phyloP scores from a whole-genome alignment of 2,797 vertebrate genomes.

The Pseudochirops cupreus region DNA sequence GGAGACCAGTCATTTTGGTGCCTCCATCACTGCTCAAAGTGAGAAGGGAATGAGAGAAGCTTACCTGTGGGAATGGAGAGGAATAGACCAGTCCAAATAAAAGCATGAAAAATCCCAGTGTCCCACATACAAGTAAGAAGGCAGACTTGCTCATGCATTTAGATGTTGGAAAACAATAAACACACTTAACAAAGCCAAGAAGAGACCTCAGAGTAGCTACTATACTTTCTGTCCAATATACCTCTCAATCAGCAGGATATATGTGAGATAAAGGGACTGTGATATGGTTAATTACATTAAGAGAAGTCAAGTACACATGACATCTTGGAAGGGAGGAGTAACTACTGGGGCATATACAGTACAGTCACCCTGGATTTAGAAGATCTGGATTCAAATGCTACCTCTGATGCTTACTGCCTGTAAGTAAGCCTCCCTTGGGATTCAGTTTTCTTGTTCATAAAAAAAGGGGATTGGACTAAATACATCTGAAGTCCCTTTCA shows the following conservation, averaged over 20 bases:
- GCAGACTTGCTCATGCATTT: not conserved
- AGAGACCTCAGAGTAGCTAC: not conserved
- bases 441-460: not conserved
- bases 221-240: not conserved
- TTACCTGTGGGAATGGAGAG: not conserved
- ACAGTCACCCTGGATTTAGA: not conserved
- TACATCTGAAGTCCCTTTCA: not conserved
- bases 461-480: not conserved
- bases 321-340: not conserved
- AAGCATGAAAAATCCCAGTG: not conserved
- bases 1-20: not conserved
- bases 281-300: not conserved
- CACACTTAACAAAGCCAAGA: not conserved
- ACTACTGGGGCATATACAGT: not conserved
- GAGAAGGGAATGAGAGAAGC: not conserved
- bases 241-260: not conserved
- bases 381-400: not conserved
- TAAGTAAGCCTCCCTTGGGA: not conserved
- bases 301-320: not conserved
- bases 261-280: not conserved
- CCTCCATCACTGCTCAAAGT: not conserved
- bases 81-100: not conserved
- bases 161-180: constrained; percentile 12
- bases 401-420: not conserved
- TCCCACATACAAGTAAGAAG: not conserved